Evolutionary conservation across 1,140 invertebrate species (phyloP).

Genomic region (Paramacrobiotus metropolitanus): DNA sequence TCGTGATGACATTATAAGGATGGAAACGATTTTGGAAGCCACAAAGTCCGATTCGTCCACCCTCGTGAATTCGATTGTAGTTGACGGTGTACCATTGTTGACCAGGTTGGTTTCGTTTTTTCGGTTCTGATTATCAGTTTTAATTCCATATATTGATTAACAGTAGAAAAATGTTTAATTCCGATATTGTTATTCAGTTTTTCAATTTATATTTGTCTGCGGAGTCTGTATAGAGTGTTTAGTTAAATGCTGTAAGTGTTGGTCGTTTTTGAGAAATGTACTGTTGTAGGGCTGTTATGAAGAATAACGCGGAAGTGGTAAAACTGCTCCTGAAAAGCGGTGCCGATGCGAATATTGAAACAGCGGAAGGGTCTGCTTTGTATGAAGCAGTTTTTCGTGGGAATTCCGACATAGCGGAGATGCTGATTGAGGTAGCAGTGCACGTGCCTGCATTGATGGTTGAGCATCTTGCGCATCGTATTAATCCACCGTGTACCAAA

Average conservation of each 20-base stretch:
- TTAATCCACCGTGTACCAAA: too few species aligned
- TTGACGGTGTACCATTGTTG: not conserved
- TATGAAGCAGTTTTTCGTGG: conserved; percentile 11
- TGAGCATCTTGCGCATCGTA: too few species aligned
- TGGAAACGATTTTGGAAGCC: conserved; percentile 1
- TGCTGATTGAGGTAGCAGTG: conserved; percentile 38
- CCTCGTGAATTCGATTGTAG: not conserved
- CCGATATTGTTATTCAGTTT: too few species aligned
- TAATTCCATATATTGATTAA: too few species aligned
- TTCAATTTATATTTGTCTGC: too few species aligned
- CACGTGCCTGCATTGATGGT: conserved; percentile 13
- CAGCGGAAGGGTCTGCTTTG: not conserved
- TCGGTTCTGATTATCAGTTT: too few species aligned
- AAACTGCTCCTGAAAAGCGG: conserved; percentile 47
- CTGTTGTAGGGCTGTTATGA: conserved; percentile 16
- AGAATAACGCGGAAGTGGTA: conserved; percentile 41
- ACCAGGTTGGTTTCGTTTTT: conserved; percentile 24
- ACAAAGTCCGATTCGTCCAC: not conserved
- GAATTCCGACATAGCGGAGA: conserved; percentile 42
- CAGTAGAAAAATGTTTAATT: too few species aligned
- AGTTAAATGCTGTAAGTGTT: too few species aligned
- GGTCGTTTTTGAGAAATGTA: too few species aligned
- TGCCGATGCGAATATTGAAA: conserved; percentile 31
- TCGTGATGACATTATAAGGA: not conserved
- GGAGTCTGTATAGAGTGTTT: too few species aligned